Evolutionary conservation across 2,888 invertebrate species (phyloP).

Genomic region (Himalopsyche japonica): DNA sequence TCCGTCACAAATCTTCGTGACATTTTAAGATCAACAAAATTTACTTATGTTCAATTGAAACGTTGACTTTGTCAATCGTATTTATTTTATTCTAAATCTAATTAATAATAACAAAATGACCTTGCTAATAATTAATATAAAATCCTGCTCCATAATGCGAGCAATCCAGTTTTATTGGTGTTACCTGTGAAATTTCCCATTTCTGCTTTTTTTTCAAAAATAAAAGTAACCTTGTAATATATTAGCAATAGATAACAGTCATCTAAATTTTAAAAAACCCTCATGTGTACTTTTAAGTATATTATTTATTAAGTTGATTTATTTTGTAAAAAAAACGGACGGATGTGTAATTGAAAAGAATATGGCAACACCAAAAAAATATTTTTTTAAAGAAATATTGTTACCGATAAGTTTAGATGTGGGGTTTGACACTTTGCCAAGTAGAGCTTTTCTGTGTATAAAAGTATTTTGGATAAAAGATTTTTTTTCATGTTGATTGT

Average conservation of each 20-base stretch:
- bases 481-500: background rate
- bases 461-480: background rate
- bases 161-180: background rate
- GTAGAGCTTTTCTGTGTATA: background rate
- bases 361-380: background rate
- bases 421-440: background rate
- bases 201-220: background rate
- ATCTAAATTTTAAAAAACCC: background rate
- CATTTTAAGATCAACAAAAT: too few relatives aligned
- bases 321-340: background rate
- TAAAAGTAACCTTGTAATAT: background rate
- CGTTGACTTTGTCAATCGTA: too few relatives aligned
- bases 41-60: too few relatives aligned
- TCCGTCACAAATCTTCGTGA: too few relatives aligned
- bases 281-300: background rate
- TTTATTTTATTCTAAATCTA: too few relatives aligned
- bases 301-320: background rate
- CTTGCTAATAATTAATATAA: too few relatives aligned
- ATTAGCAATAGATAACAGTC: background rate
- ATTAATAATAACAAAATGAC: too few relatives aligned
- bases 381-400: background rate
- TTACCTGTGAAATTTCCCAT: background rate
- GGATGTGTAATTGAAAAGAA: background rate
- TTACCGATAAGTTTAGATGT: slow-evolving; percentile 6
- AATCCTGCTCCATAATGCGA: background rate